A percentile compares a stretch with the other conserved stretches of the same genome.
Conservation (phyloP, 1,140 invertebrate species). For the Laupala kohalensis region DNA sequence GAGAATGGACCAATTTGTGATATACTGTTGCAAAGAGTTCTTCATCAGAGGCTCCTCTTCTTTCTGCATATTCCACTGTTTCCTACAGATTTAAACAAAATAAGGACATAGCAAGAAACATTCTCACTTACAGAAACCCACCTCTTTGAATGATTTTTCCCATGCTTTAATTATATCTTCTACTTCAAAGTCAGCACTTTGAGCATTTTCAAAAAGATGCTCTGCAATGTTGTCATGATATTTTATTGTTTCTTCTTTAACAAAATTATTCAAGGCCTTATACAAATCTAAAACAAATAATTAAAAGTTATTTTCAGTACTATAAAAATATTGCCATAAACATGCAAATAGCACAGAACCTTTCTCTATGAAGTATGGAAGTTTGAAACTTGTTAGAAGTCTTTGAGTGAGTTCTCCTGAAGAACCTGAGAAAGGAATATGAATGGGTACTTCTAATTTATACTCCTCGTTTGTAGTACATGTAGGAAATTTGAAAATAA, state of each 20-base stretch:
- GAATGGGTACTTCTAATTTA: conserved; percentile 42
- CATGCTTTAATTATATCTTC: conserved; percentile 54
- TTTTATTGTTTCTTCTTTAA: conserved; percentile 36
- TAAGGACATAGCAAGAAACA: not conserved
- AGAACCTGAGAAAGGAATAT: conserved; percentile 42
- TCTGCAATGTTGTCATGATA: conserved; percentile 36
- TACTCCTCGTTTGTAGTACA: conserved; percentile 41
- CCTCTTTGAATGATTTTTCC: conserved; percentile 54
- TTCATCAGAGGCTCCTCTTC: conserved; percentile 56
- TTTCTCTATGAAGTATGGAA: conserved; percentile 53
- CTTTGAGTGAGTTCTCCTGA: conserved; percentile 49
- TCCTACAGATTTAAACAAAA: conserved; percentile 21
- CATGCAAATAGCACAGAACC: conserved; percentile 27
- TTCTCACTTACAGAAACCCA: conserved; percentile 20
- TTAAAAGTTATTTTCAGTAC: not conserved
- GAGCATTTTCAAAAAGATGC: conserved; percentile 32
- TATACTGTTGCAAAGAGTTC: conserved; percentile 68
- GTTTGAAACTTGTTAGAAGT: conserved; percentile 50
- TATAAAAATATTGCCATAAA: not conserved
- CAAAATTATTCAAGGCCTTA: conserved; percentile 32
- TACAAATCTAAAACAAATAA: conserved; percentile 30
- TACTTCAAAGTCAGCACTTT: conserved; percentile 39
- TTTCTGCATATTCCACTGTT: conserved; percentile 46
- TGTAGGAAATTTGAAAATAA: conserved; percentile 42
- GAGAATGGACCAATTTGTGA: conserved; percentile 68